Evolutionary conservation across 2,888 invertebrate genomes (phyloP).

Genomic region (Lottia scabra): DNA sequence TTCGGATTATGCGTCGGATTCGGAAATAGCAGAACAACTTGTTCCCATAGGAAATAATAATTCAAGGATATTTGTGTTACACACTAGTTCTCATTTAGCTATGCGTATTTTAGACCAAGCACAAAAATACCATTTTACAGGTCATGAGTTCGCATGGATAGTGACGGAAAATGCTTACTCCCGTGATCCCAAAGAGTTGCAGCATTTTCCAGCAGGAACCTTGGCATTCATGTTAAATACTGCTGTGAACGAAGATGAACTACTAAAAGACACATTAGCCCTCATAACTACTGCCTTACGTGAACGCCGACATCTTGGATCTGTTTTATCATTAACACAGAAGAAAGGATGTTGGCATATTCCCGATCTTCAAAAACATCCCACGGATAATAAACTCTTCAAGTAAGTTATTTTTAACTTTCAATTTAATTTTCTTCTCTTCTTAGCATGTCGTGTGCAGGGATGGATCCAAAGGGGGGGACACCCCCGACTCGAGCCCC

Average conservation of each 20-base stretch:
- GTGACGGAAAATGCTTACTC: slow-evolving; percentile 61
- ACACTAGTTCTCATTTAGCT: slow-evolving; percentile 49
- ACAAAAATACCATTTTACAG: slow-evolving; percentile 29
- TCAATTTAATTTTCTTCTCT: no score
- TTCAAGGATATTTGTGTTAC: slow-evolving; percentile 57
- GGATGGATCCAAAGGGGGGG: no score
- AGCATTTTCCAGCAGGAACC: slow-evolving; percentile 52
- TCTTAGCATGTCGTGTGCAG: no score
- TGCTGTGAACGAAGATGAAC: slow-evolving; percentile 44
- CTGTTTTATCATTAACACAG: neutral
- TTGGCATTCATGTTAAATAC: slow-evolving; percentile 49
- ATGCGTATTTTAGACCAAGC: slow-evolving; percentile 47
- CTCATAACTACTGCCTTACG: slow-evolving; percentile 32
- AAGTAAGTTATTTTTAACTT: neutral
- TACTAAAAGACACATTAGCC: slow-evolving; percentile 52
- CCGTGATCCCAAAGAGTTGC: slow-evolving; percentile 40
- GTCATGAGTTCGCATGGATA: slow-evolving; percentile 60
- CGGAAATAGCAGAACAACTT: slow-evolving; percentile 33
- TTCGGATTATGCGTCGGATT: slow-evolving; percentile 29
- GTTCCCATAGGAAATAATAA: slow-evolving; percentile 35
- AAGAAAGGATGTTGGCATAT: slow-evolving; percentile 1
- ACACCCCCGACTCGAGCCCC: no score
- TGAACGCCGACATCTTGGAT: slow-evolving; percentile 21
- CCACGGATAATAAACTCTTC: neutral
- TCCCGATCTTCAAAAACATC: neutral